phyloP scores from a whole-genome alignment of 2,113 vertebrate species.

The Sigmodon hispidus region DNA sequence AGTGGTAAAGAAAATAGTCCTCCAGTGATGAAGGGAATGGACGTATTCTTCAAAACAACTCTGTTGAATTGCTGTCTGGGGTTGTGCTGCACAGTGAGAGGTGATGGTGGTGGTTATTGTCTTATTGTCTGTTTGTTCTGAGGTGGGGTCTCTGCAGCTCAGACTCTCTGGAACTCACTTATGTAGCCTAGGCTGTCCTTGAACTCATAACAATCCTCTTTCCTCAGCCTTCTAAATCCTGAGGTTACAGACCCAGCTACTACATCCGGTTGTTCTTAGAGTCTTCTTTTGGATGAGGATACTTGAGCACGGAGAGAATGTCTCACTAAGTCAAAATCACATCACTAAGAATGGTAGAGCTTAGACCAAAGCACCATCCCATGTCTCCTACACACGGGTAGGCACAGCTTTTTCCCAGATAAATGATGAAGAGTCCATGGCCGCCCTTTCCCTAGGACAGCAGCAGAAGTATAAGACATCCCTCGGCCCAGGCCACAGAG shows the following conservation, averaged over 20 bases:
- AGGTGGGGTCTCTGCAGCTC: not conserved
- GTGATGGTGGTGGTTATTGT: not conserved
- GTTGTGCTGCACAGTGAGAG: not conserved
- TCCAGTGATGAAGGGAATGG: not conserved
- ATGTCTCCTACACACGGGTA: not conserved
- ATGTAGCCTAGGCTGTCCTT: not conserved
- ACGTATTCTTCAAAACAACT: fast-evolving
- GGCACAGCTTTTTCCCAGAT: not conserved
- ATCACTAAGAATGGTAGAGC: not conserved
- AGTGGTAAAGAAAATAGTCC: not conserved
- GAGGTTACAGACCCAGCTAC: not conserved
- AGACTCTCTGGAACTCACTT: not conserved
- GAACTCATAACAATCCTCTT: not conserved
- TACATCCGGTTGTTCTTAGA: not conserved
- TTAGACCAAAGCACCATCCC: not conserved
- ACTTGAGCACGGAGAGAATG: not conserved
- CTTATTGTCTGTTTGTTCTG: not conserved
- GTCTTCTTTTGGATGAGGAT: not conserved
- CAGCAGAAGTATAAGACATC: not conserved
- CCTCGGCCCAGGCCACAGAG: not conserved
- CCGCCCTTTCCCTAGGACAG: not conserved
- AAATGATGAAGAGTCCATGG: not conserved
- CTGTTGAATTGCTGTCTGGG: not conserved
- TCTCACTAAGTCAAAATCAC: not conserved
- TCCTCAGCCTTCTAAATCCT: not conserved